Conservation (phyloP, 2,113 vertebrate species). For the Peromyscus leucopus region DNA sequence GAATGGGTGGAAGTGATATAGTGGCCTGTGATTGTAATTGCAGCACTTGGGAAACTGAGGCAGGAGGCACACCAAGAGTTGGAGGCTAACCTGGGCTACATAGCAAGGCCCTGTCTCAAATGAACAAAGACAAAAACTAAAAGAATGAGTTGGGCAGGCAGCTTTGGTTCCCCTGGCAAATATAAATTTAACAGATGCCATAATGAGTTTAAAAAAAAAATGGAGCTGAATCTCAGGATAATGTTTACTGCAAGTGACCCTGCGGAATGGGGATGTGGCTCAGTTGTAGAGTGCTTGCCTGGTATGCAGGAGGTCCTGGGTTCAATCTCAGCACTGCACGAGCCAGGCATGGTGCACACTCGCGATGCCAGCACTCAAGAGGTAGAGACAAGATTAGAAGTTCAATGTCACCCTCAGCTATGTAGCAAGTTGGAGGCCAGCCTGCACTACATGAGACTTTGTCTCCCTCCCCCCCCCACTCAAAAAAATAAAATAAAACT, state of each 20-base stretch:
- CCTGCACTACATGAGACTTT: neutral
- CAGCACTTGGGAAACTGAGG: neutral
- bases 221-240: conserved; percentile 5
- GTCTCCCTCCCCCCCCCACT: neutral
- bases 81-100: neutral
- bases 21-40: neutral
- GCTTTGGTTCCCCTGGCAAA: neutral
- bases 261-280: neutral
- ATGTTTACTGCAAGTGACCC: neutral
- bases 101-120: neutral
- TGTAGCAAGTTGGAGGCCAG: neutral
- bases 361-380: neutral
- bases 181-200: neutral
- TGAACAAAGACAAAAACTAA: neutral
- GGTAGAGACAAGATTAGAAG: neutral
- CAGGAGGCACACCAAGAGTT: neutral
- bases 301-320: too few relatives aligned
- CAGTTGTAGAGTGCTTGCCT: neutral
- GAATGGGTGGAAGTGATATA: neutral
- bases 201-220: neutral
- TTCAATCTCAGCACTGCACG: neutral
- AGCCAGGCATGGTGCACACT: neutral
- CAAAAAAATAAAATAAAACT: too few relatives aligned
- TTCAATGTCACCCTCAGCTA: neutral
- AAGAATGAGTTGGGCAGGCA: neutral